Conservation (phyloP, 2,888 invertebrate species). For the Agrochola circellaris region DNA sequence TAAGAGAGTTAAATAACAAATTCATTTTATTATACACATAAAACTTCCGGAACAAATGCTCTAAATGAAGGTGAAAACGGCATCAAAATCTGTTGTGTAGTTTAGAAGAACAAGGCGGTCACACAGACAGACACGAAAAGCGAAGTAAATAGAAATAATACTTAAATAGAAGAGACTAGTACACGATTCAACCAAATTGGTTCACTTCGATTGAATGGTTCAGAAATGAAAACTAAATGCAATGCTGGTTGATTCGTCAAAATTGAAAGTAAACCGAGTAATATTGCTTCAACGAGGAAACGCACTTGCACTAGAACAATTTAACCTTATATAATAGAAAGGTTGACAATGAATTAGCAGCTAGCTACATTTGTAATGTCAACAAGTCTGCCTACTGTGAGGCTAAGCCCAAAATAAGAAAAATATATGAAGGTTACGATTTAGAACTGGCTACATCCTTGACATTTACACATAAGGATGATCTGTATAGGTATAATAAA, state of each 20-base stretch:
- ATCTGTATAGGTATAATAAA: no score
- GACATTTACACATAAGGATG: constrained; percentile 33
- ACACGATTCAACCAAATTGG: background rate
- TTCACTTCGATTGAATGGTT: background rate
- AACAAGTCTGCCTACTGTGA: constrained; percentile 26
- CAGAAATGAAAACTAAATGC: background rate
- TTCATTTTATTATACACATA: background rate
- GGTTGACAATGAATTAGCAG: constrained; percentile 52
- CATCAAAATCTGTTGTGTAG: background rate
- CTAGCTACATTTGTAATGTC: constrained; percentile 43
- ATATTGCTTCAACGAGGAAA: constrained; percentile 11
- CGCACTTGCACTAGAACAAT: constrained; percentile 14
- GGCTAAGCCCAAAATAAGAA: constrained; percentile 16
- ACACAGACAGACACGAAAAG: background rate
- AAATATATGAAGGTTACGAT: constrained; percentile 3
- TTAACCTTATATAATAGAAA: constrained; percentile 40
- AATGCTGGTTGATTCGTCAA: background rate
- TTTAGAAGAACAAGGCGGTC: background rate
- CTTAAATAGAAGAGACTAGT: background rate
- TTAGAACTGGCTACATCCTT: constrained; percentile 8
- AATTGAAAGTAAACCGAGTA: background rate
- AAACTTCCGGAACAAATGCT: background rate
- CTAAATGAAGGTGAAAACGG: background rate
- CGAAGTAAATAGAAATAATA: background rate
- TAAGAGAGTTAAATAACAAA: background rate